These are phyloP conservation scores for Littorina saxatilis DNA, from an alignment of 1,140 invertebrate genomes.

Conservation along the genomic window DNA sequence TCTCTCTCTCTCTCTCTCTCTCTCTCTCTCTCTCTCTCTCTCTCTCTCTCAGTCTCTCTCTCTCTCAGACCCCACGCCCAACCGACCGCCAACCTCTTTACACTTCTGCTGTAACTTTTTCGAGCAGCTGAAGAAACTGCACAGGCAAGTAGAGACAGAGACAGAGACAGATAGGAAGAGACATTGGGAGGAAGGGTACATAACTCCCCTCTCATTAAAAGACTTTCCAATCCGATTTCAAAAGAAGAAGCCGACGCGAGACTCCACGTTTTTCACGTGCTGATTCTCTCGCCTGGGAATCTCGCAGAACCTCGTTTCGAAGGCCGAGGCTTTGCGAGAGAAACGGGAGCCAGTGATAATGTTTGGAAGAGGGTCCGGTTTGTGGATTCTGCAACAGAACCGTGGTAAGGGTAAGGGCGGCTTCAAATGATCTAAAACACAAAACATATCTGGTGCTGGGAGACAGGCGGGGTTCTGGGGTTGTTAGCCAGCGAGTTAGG, in stretches of 20 bases:
- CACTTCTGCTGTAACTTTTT: no score
- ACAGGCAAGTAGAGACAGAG: background rate
- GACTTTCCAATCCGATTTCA: slow-evolving; percentile 11
- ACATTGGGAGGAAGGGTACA: background rate
- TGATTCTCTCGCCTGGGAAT: no score
- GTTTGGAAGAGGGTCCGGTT: slow-evolving; percentile 1
- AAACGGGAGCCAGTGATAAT: background rate
- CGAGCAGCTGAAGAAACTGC: no score
- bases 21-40: no score
- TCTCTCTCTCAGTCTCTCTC: no score
- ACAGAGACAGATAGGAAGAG: background rate
- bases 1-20: no score
- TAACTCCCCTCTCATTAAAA: background rate
- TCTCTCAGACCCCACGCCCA: no score
- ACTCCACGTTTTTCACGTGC: background rate
- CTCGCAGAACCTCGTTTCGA: background rate
- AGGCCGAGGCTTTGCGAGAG: background rate
- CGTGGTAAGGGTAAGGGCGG: background rate
- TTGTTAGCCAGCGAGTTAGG: background rate
- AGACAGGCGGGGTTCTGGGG: background rate
- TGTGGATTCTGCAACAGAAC: background rate
- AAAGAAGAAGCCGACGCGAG: background rate
- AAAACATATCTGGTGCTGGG: slow-evolving; percentile 9
- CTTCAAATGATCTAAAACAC: slow-evolving; percentile 23
- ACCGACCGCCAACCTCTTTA: no score